phyloP scores from a whole-genome alignment of 2,888 invertebrate species.

The Cheilosia pagana region DNA sequence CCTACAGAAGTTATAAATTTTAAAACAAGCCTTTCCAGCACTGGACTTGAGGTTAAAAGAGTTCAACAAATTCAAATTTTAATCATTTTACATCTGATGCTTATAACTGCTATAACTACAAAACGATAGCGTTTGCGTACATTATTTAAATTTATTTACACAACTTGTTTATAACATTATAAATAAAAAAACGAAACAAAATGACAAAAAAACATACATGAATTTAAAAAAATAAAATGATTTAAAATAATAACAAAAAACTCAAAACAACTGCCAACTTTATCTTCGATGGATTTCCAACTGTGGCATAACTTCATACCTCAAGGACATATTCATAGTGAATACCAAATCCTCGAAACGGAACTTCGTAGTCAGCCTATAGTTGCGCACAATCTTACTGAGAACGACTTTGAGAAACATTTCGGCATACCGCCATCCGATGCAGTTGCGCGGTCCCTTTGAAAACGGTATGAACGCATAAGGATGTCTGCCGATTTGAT shows the following conservation, averaged over 20 bases:
- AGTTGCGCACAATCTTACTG: constrained; percentile 75
- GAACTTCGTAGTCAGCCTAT: constrained; percentile 76
- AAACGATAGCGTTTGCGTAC: background rate
- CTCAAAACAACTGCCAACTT: background rate
- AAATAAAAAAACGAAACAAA: background rate
- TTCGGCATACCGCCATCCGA: constrained; percentile 77
- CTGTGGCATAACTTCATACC: constrained; percentile 75
- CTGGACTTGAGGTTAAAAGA: too few species aligned
- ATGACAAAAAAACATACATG: background rate
- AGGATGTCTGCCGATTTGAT: constrained; percentile 76
- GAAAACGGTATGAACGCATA: constrained; percentile 78
- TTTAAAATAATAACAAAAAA: background rate
- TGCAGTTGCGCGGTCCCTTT: constrained; percentile 77
- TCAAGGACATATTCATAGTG: constrained; percentile 76
- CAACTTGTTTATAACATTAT: background rate
- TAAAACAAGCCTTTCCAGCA: too few species aligned
- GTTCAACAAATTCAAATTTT: too few species aligned
- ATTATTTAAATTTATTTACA: background rate
- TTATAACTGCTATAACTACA: too few species aligned
- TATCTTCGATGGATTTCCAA: constrained; percentile 70
- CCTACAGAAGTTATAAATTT: too few species aligned
- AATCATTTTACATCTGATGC: too few species aligned
- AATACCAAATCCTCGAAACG: constrained; percentile 76
- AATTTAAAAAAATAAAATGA: background rate
- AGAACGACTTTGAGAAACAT: constrained; percentile 76